phyloP scores from a whole-genome alignment of 2,888 invertebrate species.

The Amiota communis region DNA sequence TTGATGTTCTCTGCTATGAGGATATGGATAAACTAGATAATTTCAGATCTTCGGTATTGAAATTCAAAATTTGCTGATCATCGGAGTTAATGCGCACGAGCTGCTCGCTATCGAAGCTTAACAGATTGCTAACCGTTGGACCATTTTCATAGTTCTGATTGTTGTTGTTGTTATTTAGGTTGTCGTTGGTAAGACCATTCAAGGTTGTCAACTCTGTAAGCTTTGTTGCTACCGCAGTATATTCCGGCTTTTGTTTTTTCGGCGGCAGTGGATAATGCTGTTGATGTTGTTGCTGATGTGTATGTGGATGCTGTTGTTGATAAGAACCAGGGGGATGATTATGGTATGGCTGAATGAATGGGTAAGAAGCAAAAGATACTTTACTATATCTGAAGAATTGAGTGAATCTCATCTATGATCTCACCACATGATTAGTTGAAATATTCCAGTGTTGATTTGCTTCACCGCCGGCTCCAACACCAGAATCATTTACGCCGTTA shows the following conservation, averaged over 20 bases:
- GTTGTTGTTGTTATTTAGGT: slow-evolving; percentile 35
- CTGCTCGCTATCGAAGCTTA: slow-evolving; percentile 74
- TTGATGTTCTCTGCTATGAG: slow-evolving; percentile 47
- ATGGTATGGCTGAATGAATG: slow-evolving; percentile 36
- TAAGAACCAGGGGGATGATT: not conserved
- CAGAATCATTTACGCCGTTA: slow-evolving; percentile 21
- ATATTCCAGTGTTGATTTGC: slow-evolving; percentile 61
- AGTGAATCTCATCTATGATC: not conserved
- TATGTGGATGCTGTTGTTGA: slow-evolving; percentile 34
- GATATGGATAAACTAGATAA: slow-evolving; percentile 74
- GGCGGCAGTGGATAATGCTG: slow-evolving; percentile 16
- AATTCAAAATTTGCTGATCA: slow-evolving; percentile 74
- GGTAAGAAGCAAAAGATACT: slow-evolving; percentile 1
- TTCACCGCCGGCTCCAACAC: slow-evolving; percentile 43
- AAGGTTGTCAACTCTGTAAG: not conserved
- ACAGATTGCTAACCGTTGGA: slow-evolving; percentile 69
- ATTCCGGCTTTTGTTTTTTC: slow-evolving; percentile 43
- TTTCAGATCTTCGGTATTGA: slow-evolving; percentile 74
- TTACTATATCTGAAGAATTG: not conserved
- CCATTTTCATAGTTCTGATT: slow-evolving; percentile 59
- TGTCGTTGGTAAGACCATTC: slow-evolving; percentile 24
- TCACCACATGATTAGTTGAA: slow-evolving; percentile 57
- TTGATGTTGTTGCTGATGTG: slow-evolving; percentile 12
- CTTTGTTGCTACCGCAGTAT: not conserved
- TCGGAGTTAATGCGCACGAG: slow-evolving; percentile 74